Evolutionary conservation across 2,888 invertebrate genomes (phyloP).

Genomic region (Eudemis profundana): DNA sequence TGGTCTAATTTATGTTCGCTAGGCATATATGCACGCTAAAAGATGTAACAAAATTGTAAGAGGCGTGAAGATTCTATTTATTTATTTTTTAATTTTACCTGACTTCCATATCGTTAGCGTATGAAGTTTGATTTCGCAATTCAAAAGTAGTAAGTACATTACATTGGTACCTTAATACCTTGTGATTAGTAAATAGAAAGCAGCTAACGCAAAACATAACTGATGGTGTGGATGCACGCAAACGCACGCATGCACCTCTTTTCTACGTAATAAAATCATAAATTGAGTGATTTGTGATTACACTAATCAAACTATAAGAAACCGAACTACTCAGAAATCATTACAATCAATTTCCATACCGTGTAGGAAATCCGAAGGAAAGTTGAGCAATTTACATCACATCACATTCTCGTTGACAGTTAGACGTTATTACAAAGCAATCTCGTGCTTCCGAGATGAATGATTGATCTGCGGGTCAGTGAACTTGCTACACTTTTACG

Average conservation of each 20-base stretch:
- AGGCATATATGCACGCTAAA: too few relatives aligned
- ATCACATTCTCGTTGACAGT: conserved; percentile 35
- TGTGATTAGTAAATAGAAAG: neutral
- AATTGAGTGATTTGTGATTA: conserved; percentile 9
- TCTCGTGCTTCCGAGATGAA: conserved; percentile 35
- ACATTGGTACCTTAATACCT: neutral
- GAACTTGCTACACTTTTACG: conserved; percentile 30
- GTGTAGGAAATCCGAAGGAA: conserved; percentile 34
- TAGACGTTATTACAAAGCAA: conserved; percentile 33
- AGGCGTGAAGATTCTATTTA: neutral
- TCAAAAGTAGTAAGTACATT: neutral
- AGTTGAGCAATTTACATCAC: conserved; percentile 39
- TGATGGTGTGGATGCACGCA: neutral
- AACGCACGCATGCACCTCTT: neutral
- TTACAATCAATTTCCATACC: conserved; percentile 25
- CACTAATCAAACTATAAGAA: conserved; percentile 6
- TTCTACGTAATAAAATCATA: neutral
- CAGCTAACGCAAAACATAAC: neutral
- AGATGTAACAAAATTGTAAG: too few relatives aligned
- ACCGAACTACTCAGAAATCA: neutral
- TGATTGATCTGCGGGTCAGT: conserved; percentile 32
- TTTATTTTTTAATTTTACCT: neutral
- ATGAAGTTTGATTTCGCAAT: neutral
- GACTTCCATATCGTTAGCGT: neutral
- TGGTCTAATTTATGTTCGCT: too few relatives aligned